Evolutionary conservation across 2,797 vertebrate species (phyloP).

Genomic region (Scolopax rusticola): DNA sequence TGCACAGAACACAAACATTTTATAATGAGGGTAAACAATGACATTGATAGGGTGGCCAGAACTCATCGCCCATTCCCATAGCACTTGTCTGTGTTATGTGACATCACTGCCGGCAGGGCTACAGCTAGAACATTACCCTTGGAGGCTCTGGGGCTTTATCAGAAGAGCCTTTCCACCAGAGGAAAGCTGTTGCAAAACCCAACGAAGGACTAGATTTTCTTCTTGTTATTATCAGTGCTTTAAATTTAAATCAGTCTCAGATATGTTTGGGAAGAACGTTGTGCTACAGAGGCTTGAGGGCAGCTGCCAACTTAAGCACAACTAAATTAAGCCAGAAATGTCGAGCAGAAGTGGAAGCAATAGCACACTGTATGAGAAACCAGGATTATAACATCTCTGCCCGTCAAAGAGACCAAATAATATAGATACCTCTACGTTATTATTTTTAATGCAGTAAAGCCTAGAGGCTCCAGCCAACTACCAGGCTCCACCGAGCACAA

Average conservation of each 20-base stretch:
- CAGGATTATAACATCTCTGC: slow-evolving; percentile 11
- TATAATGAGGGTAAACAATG: slow-evolving; percentile 8
- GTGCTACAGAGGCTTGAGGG: slow-evolving; percentile 12
- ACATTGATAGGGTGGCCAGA: neutral
- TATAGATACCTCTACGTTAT: neutral
- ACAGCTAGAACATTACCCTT: neutral
- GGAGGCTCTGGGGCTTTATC: neutral
- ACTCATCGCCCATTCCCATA: neutral
- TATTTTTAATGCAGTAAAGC: slow-evolving; percentile 15
- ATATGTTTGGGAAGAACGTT: slow-evolving; percentile 9
- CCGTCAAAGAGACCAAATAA: neutral
- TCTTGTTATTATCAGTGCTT: slow-evolving; percentile 5
- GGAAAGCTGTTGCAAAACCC: neutral
- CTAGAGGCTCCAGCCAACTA: neutral
- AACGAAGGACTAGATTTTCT: neutral
- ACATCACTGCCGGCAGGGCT: neutral
- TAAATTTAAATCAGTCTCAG: slow-evolving; percentile 34
- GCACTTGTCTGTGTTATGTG: neutral
- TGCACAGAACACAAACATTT: slow-evolving; percentile 38
- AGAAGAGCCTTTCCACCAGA: neutral
- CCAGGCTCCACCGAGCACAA: neutral
- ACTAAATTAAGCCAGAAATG: slow-evolving; percentile 47
- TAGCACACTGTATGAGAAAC: slow-evolving; percentile 27
- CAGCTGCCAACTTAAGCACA: slow-evolving; percentile 56
- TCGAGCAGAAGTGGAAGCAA: neutral